Percentiles rank a stretch among this genome's conserved stretches.
Conservation (phyloP, 2,113 vertebrate species). For the Ceyx melanurus region DNA sequence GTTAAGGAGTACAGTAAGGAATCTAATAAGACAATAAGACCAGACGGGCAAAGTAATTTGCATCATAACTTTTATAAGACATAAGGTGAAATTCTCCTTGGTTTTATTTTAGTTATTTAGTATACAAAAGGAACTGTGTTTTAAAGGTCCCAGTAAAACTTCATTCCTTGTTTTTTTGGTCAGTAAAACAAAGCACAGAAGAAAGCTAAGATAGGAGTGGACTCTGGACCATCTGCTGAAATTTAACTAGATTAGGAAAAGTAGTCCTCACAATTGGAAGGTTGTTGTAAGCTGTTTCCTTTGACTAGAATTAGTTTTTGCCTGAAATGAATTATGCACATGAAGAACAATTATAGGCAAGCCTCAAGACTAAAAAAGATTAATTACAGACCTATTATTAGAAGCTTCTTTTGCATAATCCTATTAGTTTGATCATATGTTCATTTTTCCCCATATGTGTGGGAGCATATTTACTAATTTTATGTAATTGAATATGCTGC, state of each 20-base stretch:
- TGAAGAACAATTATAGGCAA: conserved; percentile 48
- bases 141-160: not conserved
- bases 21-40: not conserved
- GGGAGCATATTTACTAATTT: not conserved
- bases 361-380: conserved; percentile 47
- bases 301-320: conserved; percentile 47
- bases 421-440: conserved; percentile 39
- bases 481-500: not conserved
- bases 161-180: not conserved
- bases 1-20: not conserved
- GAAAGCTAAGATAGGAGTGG: not conserved
- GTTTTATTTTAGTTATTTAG: not conserved
- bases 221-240: not conserved
- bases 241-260: conserved; percentile 35
- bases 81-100: not conserved
- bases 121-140: not conserved
- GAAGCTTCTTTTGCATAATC: conserved; percentile 55
- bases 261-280: not conserved
- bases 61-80: not conserved
- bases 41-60: not conserved
- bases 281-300: conserved; percentile 11
- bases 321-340: conserved; percentile 34
- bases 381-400: conserved; percentile 62
- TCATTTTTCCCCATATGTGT: conserved; percentile 12
- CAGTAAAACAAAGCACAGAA: not conserved